These are phyloP conservation scores for Nemotelus nigrinus DNA, from an alignment of 2,888 invertebrate species.

Conservation along the genomic window DNA sequence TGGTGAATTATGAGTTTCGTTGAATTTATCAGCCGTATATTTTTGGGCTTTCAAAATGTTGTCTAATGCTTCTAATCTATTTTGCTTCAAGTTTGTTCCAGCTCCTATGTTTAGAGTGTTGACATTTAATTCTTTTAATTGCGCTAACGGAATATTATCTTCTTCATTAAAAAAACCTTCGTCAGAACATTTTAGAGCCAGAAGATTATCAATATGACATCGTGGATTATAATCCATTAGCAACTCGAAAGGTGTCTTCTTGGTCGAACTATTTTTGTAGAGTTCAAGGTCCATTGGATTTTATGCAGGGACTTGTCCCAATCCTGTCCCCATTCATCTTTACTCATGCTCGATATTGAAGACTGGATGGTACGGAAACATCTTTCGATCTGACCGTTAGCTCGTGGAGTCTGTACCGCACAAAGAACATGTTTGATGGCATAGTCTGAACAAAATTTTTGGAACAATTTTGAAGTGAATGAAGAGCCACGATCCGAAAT, in stretches of 20 bases:
- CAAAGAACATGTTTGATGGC: background rate
- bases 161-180: background rate
- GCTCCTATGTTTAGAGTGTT: too few relatives aligned
- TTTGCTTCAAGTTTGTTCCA: too few relatives aligned
- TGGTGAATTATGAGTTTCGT: background rate
- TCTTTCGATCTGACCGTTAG: too few relatives aligned
- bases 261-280: background rate
- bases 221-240: too few relatives aligned
- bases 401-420: too few relatives aligned
- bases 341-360: background rate
- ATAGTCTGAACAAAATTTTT: slow-evolving; percentile 48
- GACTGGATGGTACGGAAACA: too few relatives aligned
- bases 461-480: slow-evolving; percentile 53
- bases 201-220: background rate
- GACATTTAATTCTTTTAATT: background rate
- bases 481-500: slow-evolving; percentile 55
- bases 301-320: background rate
- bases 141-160: background rate
- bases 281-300: background rate
- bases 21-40: background rate
- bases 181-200: background rate
- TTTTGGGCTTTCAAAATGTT: background rate
- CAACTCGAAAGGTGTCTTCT: background rate
- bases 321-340: background rate
- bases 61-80: background rate